Evolutionary conservation across 2,888 invertebrate genomes (phyloP).

Genomic region (Hirtodrosophila histrioides): DNA sequence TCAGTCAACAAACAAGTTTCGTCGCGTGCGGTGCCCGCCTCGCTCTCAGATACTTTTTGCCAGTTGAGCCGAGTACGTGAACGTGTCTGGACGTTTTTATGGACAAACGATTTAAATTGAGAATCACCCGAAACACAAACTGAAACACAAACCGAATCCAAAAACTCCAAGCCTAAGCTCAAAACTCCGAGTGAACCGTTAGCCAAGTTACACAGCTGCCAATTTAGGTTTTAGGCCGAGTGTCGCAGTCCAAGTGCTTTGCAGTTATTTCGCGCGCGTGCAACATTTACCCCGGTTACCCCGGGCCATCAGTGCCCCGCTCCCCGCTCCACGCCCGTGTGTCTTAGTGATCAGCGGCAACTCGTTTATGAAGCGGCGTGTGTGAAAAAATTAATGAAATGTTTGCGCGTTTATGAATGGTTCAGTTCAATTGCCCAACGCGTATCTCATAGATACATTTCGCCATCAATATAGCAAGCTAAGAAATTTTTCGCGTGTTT

Average conservation of each 20-base stretch:
- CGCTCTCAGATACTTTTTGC: slow-evolving; percentile 63
- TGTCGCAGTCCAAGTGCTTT: slow-evolving; percentile 5
- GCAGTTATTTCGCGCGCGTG: slow-evolving; percentile 28
- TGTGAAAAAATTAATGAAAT: slow-evolving; percentile 54
- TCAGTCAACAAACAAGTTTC: slow-evolving; percentile 58
- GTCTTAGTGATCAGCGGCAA: slow-evolving; percentile 27
- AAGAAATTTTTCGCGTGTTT: slow-evolving; percentile 13
- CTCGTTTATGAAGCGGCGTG: slow-evolving; percentile 37
- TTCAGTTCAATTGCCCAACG: slow-evolving; percentile 17
- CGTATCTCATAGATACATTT: slow-evolving; percentile 48
- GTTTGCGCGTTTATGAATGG: slow-evolving; percentile 46
- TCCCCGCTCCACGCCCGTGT: neutral
- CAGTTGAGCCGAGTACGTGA: slow-evolving; percentile 76
- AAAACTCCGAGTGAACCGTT: slow-evolving; percentile 22
- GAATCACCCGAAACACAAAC: slow-evolving; percentile 12
- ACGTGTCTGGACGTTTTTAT: slow-evolving; percentile 64
- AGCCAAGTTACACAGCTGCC: slow-evolving; percentile 15
- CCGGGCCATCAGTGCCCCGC: neutral
- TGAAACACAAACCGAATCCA: slow-evolving; percentile 7
- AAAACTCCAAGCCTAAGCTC: slow-evolving; percentile 13
- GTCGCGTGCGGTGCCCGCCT: slow-evolving; percentile 42
- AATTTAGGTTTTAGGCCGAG: slow-evolving; percentile 5
- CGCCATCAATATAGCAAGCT: slow-evolving; percentile 25
- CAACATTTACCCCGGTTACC: slow-evolving; percentile 7
- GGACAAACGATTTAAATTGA: slow-evolving; percentile 26